These are phyloP conservation scores for Stichodactyla mertensii DNA, from an alignment of 64 coral and sea anemone species.

Conservation along the genomic window DNA sequence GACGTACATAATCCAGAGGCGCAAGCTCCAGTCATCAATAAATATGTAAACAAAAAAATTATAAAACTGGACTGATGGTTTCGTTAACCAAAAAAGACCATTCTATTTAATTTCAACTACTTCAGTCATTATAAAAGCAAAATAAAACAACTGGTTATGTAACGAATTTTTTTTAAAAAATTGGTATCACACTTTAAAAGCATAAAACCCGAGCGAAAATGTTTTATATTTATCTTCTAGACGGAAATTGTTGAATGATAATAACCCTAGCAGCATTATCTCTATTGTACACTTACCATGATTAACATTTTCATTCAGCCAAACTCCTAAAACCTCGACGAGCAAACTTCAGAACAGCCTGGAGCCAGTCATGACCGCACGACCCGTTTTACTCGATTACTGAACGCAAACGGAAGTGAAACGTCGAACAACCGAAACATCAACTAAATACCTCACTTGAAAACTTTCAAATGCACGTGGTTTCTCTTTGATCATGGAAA, in stretches of 20 bases:
- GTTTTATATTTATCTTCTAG: not conserved
- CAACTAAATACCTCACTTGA: not conserved
- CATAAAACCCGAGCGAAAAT: too few species aligned
- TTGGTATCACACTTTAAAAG: too few species aligned
- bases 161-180: too few species aligned
- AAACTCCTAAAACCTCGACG: not conserved
- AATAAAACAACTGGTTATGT: too few species aligned
- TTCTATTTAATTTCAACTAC: too few species aligned
- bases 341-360: not conserved
- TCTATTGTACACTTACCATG: too few species aligned
- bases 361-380: not conserved
- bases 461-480: slow-evolving; percentile 8
- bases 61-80: not conserved
- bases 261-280: too few species aligned
- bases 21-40: not conserved
- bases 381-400: not conserved
- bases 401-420: not conserved
- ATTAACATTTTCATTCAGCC: not conserved
- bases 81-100: not conserved
- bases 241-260: not conserved
- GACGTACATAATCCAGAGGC: not conserved
- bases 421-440: not conserved
- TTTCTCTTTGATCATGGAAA: slow-evolving; percentile 1
- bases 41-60: not conserved
- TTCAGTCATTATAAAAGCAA: too few species aligned